Evolutionary conservation across 2,888 invertebrate genomes (phyloP).

Genomic region (Cinara cedri): DNA sequence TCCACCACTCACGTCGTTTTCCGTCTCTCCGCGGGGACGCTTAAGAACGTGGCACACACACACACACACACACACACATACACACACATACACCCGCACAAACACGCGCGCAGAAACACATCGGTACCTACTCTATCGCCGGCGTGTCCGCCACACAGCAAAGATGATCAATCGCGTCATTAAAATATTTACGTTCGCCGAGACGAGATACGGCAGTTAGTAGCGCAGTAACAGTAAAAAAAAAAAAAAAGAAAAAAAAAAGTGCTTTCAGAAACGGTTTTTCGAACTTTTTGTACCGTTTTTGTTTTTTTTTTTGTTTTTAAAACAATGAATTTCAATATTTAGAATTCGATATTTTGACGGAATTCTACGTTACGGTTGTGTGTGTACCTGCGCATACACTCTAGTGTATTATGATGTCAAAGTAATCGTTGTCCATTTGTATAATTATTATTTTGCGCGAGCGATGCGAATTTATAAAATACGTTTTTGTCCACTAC

Average conservation of each 20-base stretch:
- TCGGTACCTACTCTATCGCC: no score
- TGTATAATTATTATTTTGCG: no score
- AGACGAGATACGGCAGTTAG: background rate
- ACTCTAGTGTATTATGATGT: background rate
- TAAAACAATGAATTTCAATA: background rate
- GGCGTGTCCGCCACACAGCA: background rate
- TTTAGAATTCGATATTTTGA: constrained; percentile 4
- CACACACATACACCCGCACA: background rate
- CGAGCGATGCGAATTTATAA: no score
- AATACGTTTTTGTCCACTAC: no score
- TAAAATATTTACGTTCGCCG: constrained; percentile 12
- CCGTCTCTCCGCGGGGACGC: background rate
- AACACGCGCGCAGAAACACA: no score
- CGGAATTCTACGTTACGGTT: background rate
- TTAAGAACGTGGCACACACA: constrained; percentile 15
- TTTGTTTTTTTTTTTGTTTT: background rate
- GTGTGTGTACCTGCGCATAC: no score
- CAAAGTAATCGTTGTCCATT: background rate
- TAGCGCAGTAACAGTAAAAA: background rate
- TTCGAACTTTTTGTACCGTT: constrained; percentile 17
- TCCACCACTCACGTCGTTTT: background rate
- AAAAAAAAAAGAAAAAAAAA: constrained; percentile 18
- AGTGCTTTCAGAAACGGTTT: constrained; percentile 11
- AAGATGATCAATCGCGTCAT: constrained; percentile 33
- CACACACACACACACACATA: background rate